Base-by-base conservation (phyloP, 2,888 invertebrate genomes). In the Abrostola tripartita region DNA sequence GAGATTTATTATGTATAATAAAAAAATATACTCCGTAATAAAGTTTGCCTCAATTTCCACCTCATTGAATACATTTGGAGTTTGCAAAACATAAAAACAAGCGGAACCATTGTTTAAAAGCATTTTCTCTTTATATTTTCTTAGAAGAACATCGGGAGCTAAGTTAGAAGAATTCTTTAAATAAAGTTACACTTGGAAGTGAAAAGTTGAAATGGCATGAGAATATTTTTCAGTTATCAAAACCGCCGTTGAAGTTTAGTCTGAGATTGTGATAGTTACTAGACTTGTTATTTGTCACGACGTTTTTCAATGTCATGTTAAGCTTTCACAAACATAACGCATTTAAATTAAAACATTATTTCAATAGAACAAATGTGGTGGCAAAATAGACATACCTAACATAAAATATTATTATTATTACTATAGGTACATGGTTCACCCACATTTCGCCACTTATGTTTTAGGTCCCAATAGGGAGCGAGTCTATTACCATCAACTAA, bases 141-240 rank as follows among this genome's bases (percentile, higher is more conserved):
- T 12, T 44, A 37, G 36, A 60, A 57, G 41, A 68, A 61, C 60
- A 66, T 62, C 56, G 60, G 52, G 51, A 65, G 52, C 50, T 65
- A n/a, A 71, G 70, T 67, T 57, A 59, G 42, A 50, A 60, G 56
- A 51, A 47, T 63, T 64, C 59, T 53, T 64, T 40, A 57, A 75
- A 74, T 74, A 68, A 75, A 74, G 59, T 74, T 71, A 12, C 10
- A 54, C 74, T 44, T 52, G 50, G 9, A 56, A 71, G 74, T 71
- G 71, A 57, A 57, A 62, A 71, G 71, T 68, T 71, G 47, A 40
- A 42, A 63, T 44, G 52, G 37, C 55, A 68, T 58, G 71, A 53
- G 59, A 71, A 74, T 71, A 71, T 68, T 71, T 67, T 71, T 68
- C 56, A 40, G 52, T 64, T 74, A 65, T 71, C 57, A 14, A 60